Conservation (phyloP, 2,888 invertebrate genomes). For the Onchidella celtica region DNA sequence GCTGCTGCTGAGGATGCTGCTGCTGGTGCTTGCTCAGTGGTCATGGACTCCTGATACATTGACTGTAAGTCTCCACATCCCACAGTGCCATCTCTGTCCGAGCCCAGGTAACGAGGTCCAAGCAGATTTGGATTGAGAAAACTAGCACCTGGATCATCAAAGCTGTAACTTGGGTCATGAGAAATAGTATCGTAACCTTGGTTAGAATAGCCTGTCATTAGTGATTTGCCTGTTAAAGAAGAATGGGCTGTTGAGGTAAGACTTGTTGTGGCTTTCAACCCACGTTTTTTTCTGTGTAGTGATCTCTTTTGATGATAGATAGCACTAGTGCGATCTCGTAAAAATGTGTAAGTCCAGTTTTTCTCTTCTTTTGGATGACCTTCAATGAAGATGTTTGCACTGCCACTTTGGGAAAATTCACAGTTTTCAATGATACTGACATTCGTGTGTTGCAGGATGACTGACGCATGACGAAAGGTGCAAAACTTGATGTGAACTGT, state of each 20-base stretch:
- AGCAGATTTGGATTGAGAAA: conserved; percentile 5
- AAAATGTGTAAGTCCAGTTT: conserved; percentile 65
- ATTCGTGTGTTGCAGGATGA: conserved; percentile 70
- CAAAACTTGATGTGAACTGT: conserved; percentile 71
- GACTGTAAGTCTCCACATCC: conserved; percentile 42
- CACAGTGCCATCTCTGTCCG: conserved; percentile 2
- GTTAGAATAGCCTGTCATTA: conserved; percentile 29
- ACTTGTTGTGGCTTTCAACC: conserved; percentile 51
- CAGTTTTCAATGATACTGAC: conserved; percentile 74
- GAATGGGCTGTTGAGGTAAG: conserved; percentile 53
- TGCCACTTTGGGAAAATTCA: conserved; percentile 72
- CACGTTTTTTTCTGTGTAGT: conserved; percentile 33
- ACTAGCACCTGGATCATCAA: conserved; percentile 34
- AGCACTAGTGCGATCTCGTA: conserved; percentile 49
- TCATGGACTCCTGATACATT: conserved; percentile 22
- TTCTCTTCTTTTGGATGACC: conserved; percentile 68
- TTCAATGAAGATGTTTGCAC: conserved; percentile 71
- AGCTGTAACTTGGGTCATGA: conserved; percentile 27
- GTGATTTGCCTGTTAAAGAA: conserved; percentile 49
- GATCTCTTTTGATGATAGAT: conserved; percentile 47
- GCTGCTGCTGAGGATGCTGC: background rate
- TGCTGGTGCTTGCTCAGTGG: background rate
- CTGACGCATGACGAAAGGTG: conserved; percentile 71
- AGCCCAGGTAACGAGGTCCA: conserved; percentile 1
- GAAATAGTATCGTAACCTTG: conserved; percentile 43